A percentile compares a stretch with the other conserved stretches of the same genome.
Conservation (phyloP, 2,888 invertebrate species). For the Pemphredon lugubris region DNA sequence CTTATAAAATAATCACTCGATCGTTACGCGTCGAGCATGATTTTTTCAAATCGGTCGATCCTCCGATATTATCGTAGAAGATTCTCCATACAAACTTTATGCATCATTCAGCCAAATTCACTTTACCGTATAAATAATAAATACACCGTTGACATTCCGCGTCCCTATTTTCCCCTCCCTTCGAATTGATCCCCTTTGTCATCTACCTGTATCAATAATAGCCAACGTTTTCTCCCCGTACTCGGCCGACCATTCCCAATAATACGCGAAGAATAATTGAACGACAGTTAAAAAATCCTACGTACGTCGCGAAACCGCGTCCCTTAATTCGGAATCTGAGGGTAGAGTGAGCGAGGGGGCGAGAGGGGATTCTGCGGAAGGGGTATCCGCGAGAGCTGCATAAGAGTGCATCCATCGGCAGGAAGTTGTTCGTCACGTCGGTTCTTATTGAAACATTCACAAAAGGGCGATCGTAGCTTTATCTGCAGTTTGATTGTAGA, state of each 20-base stretch:
- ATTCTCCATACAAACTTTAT: constrained; percentile 44
- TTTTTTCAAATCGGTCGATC: too few relatives aligned
- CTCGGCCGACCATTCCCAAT: too few relatives aligned
- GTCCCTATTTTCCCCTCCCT: constrained; percentile 47
- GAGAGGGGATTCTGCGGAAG: constrained; percentile 10
- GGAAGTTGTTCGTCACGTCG: constrained; percentile 73
- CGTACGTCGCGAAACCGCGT: not conserved
- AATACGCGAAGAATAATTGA: too few relatives aligned
- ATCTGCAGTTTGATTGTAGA: constrained; percentile 81
- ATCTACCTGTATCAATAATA: too few relatives aligned
- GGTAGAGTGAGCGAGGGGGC: not conserved
- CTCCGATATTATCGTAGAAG: too few relatives aligned
- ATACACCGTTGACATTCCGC: constrained; percentile 49
- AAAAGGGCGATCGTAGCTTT: constrained; percentile 80
- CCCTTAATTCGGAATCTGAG: constrained; percentile 17
- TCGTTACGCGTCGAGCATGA: too few relatives aligned
- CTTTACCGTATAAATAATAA: constrained; percentile 53
- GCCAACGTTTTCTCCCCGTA: not conserved
- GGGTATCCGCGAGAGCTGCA: constrained; percentile 41
- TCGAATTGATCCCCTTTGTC: constrained; percentile 18
- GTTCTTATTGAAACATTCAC: constrained; percentile 80
- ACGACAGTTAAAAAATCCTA: too few relatives aligned
- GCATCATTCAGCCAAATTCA: constrained; percentile 53
- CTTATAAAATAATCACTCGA: too few relatives aligned
- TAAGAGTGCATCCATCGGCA: constrained; percentile 61